Evolutionary conservation across 23 tunicate genomes (phyloP), one percentile per base, ranked within the genome.

Genomic region (Styela plicata): DNA sequence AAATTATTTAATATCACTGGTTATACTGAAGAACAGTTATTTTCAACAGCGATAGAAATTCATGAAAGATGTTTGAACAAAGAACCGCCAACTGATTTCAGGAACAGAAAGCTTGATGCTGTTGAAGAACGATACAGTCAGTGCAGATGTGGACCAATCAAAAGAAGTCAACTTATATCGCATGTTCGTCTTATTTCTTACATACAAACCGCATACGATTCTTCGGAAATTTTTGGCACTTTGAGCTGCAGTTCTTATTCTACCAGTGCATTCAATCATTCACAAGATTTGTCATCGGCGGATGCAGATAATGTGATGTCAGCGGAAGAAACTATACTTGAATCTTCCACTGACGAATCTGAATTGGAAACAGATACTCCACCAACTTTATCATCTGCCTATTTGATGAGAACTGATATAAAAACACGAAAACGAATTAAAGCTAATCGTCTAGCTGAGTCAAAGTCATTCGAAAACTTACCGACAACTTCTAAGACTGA

Each of bases 291-390:
- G 0, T 27, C 30, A 0, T 27, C 30, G 0, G 30, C 22, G 22
- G 31, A 16, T 18, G 24, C 19, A 25, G 57, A 44, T 44, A 5
- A 5, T 5, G 57, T 44, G 57, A 44, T 44, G 57, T 44, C 57
- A 5, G 13, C 57, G 13, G 57, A 44, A 44, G 57, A 44, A 44
- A 13, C 7, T 44, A 13, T 5, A 44, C 7, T 44, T 44, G 57
- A 44, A 44, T 44, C 57, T 44, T 44, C 57, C 7, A n/a, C n/a
- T n/a, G 71, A 67, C 19, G 71, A 67, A 22, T 67, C 57, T 13
- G 57, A 44, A 5, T 13, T 67, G 22, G 78, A 73, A 0, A 34
- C 78, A 24, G 78, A 73, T 28, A 73, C 78, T 32, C 78, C 78
- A 73, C 78, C 78, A 17, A 33, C 52, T 25, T 32, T 32, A 23